phyloP scores from a whole-genome alignment of 35 echinoderm and acorn worm species.

The Ophiothrix spiculata region DNA sequence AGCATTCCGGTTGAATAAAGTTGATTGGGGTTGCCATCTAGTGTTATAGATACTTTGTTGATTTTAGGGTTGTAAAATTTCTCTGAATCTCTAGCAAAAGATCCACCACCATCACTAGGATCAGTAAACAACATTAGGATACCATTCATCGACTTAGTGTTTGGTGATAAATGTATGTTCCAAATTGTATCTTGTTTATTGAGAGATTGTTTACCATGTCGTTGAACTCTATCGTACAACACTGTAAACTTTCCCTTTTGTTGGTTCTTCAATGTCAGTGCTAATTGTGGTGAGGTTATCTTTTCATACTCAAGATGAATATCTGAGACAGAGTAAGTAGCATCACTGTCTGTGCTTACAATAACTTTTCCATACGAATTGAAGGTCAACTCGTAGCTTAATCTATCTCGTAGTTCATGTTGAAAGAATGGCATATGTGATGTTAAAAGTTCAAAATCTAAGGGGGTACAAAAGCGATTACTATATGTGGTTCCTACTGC shows the following conservation, averaged over 20 bases:
- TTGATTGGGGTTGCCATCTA: slow-evolving; percentile 35
- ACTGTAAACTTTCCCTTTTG: slow-evolving; percentile 1
- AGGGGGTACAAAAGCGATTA: too few relatives aligned
- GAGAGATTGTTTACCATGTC: background rate
- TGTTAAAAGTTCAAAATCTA: too few relatives aligned
- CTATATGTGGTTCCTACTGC: too few relatives aligned
- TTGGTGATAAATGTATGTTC: slow-evolving; percentile 26
- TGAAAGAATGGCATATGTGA: slow-evolving; percentile 1
- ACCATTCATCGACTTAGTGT: slow-evolving; percentile 32
- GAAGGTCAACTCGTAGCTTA: too few relatives aligned
- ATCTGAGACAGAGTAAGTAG: background rate
- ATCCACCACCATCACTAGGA: slow-evolving; percentile 1
- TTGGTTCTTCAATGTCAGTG: background rate
- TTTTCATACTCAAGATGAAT: slow-evolving; percentile 35
- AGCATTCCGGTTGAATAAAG: slow-evolving; percentile 17
- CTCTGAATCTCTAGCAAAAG: background rate
- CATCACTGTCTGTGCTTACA: background rate
- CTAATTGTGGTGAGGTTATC: slow-evolving; percentile 3
- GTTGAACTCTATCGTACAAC: slow-evolving; percentile 13
- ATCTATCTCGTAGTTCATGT: too few relatives aligned
- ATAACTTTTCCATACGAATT: background rate
- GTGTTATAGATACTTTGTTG: slow-evolving; percentile 7
- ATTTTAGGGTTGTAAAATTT: slow-evolving; percentile 32
- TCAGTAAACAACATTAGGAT: slow-evolving; percentile 27
- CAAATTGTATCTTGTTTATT: slow-evolving; percentile 31